A percentile compares a stretch with the other conserved stretches of the same genome.
Evolutionary conservation across 2,113 vertebrate genomes (phyloP).

Genomic region (Egretta garzetta): DNA sequence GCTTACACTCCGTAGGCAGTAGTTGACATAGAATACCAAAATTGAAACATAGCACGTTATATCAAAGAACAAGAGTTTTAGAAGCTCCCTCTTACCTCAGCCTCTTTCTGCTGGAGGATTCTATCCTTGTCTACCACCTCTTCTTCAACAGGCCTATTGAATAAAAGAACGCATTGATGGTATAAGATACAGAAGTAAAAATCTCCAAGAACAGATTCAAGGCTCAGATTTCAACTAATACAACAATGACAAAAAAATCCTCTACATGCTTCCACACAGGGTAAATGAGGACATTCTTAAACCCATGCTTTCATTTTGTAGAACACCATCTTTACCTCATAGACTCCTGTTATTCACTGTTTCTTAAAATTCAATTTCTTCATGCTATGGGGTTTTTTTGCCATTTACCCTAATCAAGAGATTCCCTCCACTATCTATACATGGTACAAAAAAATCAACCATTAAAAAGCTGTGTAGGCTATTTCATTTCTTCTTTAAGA

Average conservation of each 20-base stretch:
- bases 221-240: background rate
- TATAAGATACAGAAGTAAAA: background rate
- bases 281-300: background rate
- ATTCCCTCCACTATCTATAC: background rate
- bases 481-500: background rate
- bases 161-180: background rate
- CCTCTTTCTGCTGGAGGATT: slow-evolving; percentile 93
- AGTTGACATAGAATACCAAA: background rate
- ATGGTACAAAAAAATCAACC: background rate
- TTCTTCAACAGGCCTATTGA: slow-evolving; percentile 84
- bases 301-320: background rate
- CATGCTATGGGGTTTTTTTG: background rate
- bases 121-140: slow-evolving; percentile 91
- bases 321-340: background rate
- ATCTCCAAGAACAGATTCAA: background rate
- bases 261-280: background rate
- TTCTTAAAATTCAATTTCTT: background rate
- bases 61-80: background rate
- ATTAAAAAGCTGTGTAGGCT: background rate
- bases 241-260: background rate
- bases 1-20: background rate
- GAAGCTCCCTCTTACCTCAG: slow-evolving; percentile 79
- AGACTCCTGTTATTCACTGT: background rate
- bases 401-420: background rate
- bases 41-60: background rate